These are phyloP conservation scores for Dendroctonus valens DNA, from an alignment of 1,140 invertebrate species.

Conservation along the genomic window DNA sequence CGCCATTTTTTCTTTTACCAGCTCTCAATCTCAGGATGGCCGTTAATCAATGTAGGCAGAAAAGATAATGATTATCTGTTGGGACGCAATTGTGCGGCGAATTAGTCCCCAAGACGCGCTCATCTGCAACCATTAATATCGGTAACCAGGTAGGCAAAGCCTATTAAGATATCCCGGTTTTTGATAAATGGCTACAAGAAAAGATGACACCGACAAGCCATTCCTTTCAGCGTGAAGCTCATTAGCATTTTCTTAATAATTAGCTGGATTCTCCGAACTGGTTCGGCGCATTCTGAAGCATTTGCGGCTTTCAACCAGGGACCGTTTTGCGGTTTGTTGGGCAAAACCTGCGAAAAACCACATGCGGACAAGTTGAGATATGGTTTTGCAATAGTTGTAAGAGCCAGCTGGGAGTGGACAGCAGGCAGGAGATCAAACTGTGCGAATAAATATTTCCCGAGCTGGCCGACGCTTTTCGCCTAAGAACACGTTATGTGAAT, in stretches of 20 bases:
- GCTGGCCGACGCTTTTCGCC: background rate
- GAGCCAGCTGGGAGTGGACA: no score
- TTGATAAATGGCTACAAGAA: slow-evolving; percentile 25
- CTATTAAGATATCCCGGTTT: slow-evolving; percentile 24
- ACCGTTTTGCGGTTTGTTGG: no score
- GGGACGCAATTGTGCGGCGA: background rate
- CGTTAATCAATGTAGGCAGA: no score
- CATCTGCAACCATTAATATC: slow-evolving; percentile 13
- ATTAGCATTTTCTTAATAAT: slow-evolving; percentile 25
- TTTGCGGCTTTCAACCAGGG: no score
- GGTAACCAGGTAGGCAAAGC: slow-evolving; percentile 21
- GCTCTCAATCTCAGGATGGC: no score
- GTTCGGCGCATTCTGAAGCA: background rate
- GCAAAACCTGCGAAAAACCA: no score
- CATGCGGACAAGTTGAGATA: no score
- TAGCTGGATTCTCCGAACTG: background rate
- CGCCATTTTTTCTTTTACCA: no score
- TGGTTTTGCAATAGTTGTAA: no score
- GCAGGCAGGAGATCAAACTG: no score
- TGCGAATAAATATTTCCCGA: background rate
- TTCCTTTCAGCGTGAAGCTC: slow-evolving; percentile 24
- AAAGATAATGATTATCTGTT: no score
- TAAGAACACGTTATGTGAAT: slow-evolving; percentile 11
- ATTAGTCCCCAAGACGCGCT: slow-evolving; percentile 3
- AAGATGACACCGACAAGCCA: slow-evolving; percentile 27